Base-by-base conservation (phyloP, 2,797 vertebrate genomes). In the Protonibea diacanthus region DNA sequence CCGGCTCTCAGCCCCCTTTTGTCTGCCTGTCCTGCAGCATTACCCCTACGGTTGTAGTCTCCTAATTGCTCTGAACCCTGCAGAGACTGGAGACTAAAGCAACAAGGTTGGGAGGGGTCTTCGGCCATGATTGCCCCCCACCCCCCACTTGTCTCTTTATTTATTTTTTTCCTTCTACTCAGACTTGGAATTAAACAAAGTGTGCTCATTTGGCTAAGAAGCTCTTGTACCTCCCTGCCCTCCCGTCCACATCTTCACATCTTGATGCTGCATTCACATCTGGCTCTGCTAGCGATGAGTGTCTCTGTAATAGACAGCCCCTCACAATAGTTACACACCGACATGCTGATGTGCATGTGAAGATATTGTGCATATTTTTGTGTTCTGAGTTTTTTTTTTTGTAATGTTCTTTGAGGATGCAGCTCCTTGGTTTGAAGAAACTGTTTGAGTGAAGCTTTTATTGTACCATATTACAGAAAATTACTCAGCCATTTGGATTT, bases 61-160 rank as follows among this genome's bases (percentile, higher is more conserved):
- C 90, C 92, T 95, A 95, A 95, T 95, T 95, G 93, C 91, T 93
- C 82, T 75, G 88, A 87, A 90, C 83, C 89, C 93, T 81, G 90
- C 88, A 77, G 92, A 86, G 91, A 85, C 68, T 78, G 70, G 70
- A 82, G 87, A 82, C 86, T 78, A 82, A 38, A 85, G 82, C 79
- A 38, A 44, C 73, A 25, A 80, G 79, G 47, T 87, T 88, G 79
- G 88, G 89, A 89, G 82, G 76, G 82, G 84, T 82, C 85, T 76
- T 75, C 66, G 74, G 83, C 82, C 65, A 77, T 23, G 79, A 86
- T 71, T 81, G 79, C 12, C 5, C 27, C 4, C 5, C 6, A 27
- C 20, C 5, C 14, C 38, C 45, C 33, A 23, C 47, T 20, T 60
- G 58, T 55, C 42, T 29, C 58, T 68, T 62, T 76, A 53, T 80